Conservation (phyloP, 2,113 vertebrate genomes). For the Xiphias gladius region DNA sequence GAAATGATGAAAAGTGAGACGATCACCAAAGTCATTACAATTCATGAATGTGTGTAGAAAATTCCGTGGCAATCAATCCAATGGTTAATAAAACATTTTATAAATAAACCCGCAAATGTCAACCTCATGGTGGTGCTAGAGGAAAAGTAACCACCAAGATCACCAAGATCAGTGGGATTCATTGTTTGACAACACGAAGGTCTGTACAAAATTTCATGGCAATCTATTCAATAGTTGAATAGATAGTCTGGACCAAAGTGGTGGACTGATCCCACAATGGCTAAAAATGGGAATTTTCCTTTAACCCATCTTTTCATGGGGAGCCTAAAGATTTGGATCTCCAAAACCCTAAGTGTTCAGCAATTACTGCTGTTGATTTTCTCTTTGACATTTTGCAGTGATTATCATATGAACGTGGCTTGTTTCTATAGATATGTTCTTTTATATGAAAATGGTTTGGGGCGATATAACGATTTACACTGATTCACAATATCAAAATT, state of each 20-base stretch:
- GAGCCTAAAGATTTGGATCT: background rate
- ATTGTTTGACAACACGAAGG: background rate
- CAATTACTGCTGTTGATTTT: background rate
- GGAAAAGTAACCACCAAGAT: background rate
- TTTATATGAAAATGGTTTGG: background rate
- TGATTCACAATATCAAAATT: background rate
- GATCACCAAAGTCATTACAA: background rate
- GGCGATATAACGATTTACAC: background rate
- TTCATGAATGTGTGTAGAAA: no score
- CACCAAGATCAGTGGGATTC: background rate
- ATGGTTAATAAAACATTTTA: background rate
- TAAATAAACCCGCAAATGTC: background rate
- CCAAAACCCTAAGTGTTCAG: background rate
- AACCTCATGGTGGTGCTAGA: constrained; percentile 6
- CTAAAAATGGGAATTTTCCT: background rate
- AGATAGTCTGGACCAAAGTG: background rate
- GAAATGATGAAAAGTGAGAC: background rate
- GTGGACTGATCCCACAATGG: background rate
- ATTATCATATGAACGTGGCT: background rate
- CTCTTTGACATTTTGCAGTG: background rate
- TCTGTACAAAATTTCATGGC: background rate
- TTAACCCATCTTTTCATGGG: background rate
- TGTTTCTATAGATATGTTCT: background rate
- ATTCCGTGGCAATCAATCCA: no score
- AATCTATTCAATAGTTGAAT: background rate